Base-by-base conservation (phyloP, 2,797 vertebrate species). In the Intellagama lesueurii region DNA sequence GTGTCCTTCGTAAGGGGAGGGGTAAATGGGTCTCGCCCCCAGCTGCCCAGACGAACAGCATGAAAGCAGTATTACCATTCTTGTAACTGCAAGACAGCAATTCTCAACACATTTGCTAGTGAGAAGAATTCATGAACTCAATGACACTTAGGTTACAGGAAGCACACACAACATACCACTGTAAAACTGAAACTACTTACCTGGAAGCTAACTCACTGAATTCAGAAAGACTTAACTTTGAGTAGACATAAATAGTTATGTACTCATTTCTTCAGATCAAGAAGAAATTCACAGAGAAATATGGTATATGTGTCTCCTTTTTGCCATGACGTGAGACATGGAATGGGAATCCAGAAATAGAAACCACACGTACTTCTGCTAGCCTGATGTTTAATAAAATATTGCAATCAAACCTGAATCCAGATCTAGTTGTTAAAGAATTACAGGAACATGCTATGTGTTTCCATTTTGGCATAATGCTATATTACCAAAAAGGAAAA, bases 401-500 rank as follows among this genome's bases (percentile, higher is more conserved):
- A 87, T 26, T 86, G 26, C 32, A 68, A 68, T 87, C n/a, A 56
- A 60, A 30, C 32, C 32, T 44, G 16, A 44, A 81, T 81, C 16
- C 28, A 75, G 68, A 44, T n/a, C 19, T 32, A 24, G 28, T 24
- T 78, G 64, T 93, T 89, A 85, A 70, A 82, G 68, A 92, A 26
- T 94, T 87, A 79, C 83, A 40, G 84, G 83, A 66, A 7, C 16
- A 72, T 88, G 91, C 92, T 92, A 5, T 40, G 86, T 64, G 70
- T 81, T 35, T 24, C 19, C 78, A 92, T 92, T 83, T 90, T 90
- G 78, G 92, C 80, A 81, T 91, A 88, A 90, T 89, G 32, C 91
- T 28, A 87, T 12, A 26, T 82, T 64, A 22, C 52, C 40, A 56
- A 56, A 64, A 64, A 66, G 14, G 0, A 56, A 56, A 1, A 56